Base-by-base conservation (phyloP, 2,888 invertebrate species). In the Spialia ferax region DNA sequence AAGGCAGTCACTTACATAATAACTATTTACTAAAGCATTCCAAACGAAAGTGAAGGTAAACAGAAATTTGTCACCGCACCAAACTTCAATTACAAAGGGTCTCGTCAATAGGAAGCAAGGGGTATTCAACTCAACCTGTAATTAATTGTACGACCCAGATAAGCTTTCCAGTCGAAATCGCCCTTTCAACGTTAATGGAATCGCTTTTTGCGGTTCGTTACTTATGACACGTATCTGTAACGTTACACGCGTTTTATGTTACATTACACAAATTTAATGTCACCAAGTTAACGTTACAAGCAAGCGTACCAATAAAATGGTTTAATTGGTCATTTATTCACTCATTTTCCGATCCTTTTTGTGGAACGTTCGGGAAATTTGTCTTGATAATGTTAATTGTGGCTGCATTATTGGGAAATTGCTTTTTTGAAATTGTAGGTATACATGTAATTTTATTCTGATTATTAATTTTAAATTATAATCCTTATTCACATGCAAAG, bases 131-230 rank as follows among this genome's bases (percentile, higher is more conserved):
- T 55, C 55, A 18, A 18, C 55, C 55, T 55, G n/a, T 45, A 48
- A 56, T 48, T 55, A 48, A 56, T 48, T 55, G 42, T 45, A 18
- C 35, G 45, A 23, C 56, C 50, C 56, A 60, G 64, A 45, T 65
- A 65, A 65, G 59, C 38, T 65, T 65, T 65, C 59, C 65, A 65
- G 38, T 65, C 38, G 65, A 59, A 65, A 65, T 65, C 42, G 59
- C 65, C 65, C 52, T 65, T 65, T 59, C 65, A 59, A 22, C 52
- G 50, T 38, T 52, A 59, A 65, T 59, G 65, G 52, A 65, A 65
- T 65, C 38, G 65, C 65, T 59, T 64, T 63, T 65, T 63, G 65
- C 50, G 65, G 65, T 65, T 52, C 65, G 65, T 65, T 65, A 65
- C 57, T 59, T 65, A 65, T 59, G 65, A 65, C 65, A 35, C 59